These are phyloP conservation scores for Symphodus melops DNA, from an alignment of 2,113 vertebrate genomes.

Conservation along the genomic window DNA sequence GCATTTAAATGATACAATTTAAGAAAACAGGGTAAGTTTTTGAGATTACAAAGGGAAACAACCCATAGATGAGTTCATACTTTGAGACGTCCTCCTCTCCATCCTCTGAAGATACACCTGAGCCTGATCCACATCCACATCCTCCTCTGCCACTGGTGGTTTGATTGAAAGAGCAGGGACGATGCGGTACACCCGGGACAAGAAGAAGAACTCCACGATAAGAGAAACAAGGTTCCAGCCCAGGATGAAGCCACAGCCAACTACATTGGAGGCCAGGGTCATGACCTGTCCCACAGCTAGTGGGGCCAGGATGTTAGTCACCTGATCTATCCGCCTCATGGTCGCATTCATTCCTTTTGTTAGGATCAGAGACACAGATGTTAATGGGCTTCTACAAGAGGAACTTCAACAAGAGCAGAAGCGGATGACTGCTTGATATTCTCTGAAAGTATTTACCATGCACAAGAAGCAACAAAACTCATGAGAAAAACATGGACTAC, in stretches of 20 bases:
- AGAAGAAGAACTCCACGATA: constrained; percentile 83
- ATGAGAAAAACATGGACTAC: constrained; percentile 5
- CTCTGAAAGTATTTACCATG: background rate
- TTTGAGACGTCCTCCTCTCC: constrained; percentile 70
- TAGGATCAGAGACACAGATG: constrained; percentile 51
- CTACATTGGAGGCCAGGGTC: constrained; percentile 85
- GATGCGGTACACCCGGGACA: constrained; percentile 83
- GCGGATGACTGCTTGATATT: background rate
- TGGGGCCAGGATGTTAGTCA: constrained; percentile 83
- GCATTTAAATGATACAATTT: background rate
- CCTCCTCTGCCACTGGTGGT: constrained; percentile 62
- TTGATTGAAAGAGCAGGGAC: constrained; percentile 83
- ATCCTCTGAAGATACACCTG: constrained; percentile 70
- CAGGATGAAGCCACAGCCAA: constrained; percentile 86
- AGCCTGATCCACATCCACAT: constrained; percentile 56
- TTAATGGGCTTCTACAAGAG: constrained; percentile 34
- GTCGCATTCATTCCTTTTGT: constrained; percentile 83
- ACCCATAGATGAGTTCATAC: constrained; percentile 45
- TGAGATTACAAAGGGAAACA: background rate
- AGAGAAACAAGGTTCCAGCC: constrained; percentile 86
- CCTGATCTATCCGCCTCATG: constrained; percentile 84
- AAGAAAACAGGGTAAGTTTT: background rate
- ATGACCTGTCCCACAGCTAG: constrained; percentile 85
- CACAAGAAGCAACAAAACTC: background rate
- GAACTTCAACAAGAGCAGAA: constrained; percentile 16